Evolutionary conservation across 2,888 invertebrate genomes (phyloP).

Genomic region (Metellina segmentata): DNA sequence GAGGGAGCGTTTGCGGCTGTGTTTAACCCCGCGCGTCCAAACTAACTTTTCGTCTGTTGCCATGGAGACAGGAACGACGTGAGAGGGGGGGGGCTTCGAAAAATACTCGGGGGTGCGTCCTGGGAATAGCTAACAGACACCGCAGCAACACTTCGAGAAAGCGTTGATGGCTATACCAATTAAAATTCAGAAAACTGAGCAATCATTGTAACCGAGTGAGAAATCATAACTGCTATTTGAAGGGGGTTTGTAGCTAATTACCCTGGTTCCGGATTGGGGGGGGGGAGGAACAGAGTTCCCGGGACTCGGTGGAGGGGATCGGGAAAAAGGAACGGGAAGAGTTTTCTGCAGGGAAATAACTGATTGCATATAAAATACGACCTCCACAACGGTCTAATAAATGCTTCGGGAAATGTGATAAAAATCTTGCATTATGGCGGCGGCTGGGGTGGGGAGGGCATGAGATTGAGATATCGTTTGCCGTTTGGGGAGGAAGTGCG

Average conservation of each 20-base stretch:
- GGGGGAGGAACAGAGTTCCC: background rate
- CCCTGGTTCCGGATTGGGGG: constrained; percentile 5
- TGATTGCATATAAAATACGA: constrained; percentile 40
- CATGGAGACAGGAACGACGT: constrained; percentile 24
- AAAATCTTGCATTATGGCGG: constrained; percentile 22
- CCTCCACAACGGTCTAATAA: constrained; percentile 48
- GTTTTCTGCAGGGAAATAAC: constrained; percentile 13
- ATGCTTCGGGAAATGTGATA: constrained; percentile 54
- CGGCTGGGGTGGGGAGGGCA: background rate
- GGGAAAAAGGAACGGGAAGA: background rate
- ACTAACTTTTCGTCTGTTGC: constrained; percentile 32
- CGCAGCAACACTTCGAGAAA: background rate
- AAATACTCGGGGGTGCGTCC: background rate
- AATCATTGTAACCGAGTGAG: constrained; percentile 47
- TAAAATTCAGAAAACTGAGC: constrained; percentile 55
- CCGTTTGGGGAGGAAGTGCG: constrained; percentile 10
- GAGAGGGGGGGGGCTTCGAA: background rate
- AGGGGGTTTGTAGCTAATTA: constrained; percentile 6
- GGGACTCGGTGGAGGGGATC: background rate
- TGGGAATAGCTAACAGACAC: constrained; percentile 31
- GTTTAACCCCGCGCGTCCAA: constrained; percentile 23
- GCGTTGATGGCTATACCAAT: constrained; percentile 37
- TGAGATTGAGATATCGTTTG: constrained; percentile 51
- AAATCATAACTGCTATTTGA: constrained; percentile 42
- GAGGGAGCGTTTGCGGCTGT: constrained; percentile 31